These are phyloP conservation scores for Cladopsammia gracilis DNA, from an alignment of 64 coral and sea anemone genomes.

Conservation along the genomic window DNA sequence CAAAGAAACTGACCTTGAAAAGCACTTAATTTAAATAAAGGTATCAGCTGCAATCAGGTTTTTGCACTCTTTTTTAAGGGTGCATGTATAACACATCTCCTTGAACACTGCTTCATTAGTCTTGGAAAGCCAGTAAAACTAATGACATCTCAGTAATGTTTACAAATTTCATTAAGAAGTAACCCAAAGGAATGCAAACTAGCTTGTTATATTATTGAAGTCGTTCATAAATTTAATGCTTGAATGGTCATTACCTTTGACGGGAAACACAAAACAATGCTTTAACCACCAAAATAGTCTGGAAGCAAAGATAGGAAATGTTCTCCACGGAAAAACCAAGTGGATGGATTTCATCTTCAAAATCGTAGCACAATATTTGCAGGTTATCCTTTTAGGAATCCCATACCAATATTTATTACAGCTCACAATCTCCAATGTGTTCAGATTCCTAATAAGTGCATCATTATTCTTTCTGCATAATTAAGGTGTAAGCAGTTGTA, in stretches of 20 bases:
- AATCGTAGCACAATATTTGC: neutral
- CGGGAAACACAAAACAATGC: neutral
- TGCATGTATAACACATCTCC: neutral
- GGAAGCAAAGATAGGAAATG: neutral
- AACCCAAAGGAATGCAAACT: slow-evolving; percentile 15
- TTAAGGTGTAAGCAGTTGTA: slow-evolving; percentile 3
- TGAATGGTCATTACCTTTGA: slow-evolving; percentile 10
- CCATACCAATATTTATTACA: slow-evolving; percentile 16
- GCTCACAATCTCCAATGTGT: neutral
- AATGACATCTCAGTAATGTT: slow-evolving; percentile 25
- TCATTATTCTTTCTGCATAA: neutral
- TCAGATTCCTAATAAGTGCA: slow-evolving; percentile 16
- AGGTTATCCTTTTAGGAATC: neutral
- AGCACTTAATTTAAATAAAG: neutral
- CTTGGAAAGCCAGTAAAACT: neutral
- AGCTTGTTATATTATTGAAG: neutral
- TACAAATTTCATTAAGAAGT: slow-evolving; percentile 29
- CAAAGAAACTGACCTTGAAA: slow-evolving; percentile 22
- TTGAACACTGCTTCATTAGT: neutral
- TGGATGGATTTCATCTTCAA: neutral
- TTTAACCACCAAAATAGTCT: neutral
- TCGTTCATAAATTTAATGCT: slow-evolving; percentile 8
- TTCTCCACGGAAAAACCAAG: neutral
- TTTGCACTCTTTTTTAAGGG: neutral
- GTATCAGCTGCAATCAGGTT: neutral